These are phyloP conservation scores for Tetanocera ferruginea DNA, from an alignment of 2,888 invertebrate species.

Conservation along the genomic window DNA sequence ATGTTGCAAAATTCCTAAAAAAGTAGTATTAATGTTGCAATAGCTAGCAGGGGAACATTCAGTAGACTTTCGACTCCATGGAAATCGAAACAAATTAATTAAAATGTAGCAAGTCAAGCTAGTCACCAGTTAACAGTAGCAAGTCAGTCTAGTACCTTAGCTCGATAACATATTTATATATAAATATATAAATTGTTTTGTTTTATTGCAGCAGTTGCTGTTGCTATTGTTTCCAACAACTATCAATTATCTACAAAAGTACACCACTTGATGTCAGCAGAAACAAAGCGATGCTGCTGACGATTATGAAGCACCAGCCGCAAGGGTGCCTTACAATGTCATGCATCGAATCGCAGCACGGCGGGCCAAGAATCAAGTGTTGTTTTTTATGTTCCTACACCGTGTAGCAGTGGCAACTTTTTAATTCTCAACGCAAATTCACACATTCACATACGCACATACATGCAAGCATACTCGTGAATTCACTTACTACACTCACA, in stretches of 20 bases:
- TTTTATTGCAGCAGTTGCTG: too few species aligned
- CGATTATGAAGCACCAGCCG: neutral
- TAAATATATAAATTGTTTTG: too few species aligned
- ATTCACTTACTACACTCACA: neutral
- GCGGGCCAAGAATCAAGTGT: neutral
- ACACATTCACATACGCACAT: neutral
- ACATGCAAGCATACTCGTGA: neutral
- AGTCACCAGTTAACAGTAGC: too few species aligned
- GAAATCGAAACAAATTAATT: too few species aligned
- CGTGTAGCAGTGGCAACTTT: neutral
- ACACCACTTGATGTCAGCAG: too few species aligned
- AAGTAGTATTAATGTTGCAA: neutral
- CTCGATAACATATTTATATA: too few species aligned
- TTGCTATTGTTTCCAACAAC: too few species aligned
- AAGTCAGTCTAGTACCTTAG: too few species aligned
- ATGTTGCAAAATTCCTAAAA: slow-evolving; percentile 7
- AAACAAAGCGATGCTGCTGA: too few species aligned
- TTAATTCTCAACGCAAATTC: neutral
- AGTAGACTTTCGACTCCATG: too few species aligned
- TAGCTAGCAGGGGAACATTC: too few species aligned
- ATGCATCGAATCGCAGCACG: neutral
- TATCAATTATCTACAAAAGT: too few species aligned
- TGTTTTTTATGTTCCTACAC: neutral
- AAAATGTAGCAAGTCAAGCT: neutral
- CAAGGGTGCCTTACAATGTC: neutral